phyloP scores from a whole-genome alignment of 2,888 invertebrate species.

The Athalia rosae region DNA sequence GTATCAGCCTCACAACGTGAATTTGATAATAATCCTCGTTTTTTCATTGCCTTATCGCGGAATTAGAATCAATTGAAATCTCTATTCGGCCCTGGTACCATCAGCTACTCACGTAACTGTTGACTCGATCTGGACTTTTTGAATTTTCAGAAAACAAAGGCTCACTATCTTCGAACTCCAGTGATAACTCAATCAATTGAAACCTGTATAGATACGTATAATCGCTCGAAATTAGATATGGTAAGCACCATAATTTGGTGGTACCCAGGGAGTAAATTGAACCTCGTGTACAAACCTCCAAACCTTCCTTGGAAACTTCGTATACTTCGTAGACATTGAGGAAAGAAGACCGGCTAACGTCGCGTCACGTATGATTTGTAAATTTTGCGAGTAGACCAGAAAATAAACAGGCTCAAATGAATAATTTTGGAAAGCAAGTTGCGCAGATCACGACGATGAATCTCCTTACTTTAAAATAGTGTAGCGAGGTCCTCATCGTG shows the following conservation, averaged over 20 bases:
- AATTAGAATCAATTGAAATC: slow-evolving; percentile 26
- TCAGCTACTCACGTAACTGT: background rate
- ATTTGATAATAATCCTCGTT: slow-evolving; percentile 17
- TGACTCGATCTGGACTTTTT: background rate
- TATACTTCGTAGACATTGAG: no score
- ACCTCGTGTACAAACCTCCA: background rate
- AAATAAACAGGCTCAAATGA: no score
- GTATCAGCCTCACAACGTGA: background rate
- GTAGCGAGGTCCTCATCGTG: no score
- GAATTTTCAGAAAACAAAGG: background rate
- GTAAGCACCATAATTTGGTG: background rate
- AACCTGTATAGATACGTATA: background rate
- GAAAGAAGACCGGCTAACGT: no score
- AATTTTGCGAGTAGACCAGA: no score
- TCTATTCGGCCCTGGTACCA: background rate
- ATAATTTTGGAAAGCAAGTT: no score
- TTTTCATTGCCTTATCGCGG: slow-evolving; percentile 20
- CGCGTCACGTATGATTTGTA: no score
- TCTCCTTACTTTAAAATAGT: no score
- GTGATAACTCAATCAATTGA: slow-evolving; percentile 19
- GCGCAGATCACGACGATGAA: no score
- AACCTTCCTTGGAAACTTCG: no score
- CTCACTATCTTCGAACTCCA: background rate
- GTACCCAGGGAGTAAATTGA: background rate
- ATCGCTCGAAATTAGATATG: slow-evolving; percentile 12